Evolutionary conservation across 2,113 vertebrate species (phyloP), one percentile per base, ranked within the genome.

Genomic region (Platichthys flesus): DNA sequence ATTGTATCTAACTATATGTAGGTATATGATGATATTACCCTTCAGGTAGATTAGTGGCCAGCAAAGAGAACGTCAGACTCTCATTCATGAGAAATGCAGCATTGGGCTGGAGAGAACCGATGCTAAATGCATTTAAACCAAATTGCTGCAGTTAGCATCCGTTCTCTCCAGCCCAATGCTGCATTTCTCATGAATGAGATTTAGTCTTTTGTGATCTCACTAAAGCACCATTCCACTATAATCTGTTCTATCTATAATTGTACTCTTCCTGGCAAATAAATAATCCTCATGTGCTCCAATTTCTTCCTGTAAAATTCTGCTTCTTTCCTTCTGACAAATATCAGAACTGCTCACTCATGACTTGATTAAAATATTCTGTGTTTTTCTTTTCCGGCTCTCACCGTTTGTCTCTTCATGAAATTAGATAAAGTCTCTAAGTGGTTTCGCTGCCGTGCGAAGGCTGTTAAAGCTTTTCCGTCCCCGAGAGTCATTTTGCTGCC

Each of bases 21-120:
- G 9, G 2, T 40, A 10, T 10, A 42, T 42, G 40, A 42, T 42
- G 9, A 42, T 42, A 42, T 13, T 0, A 42, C 73, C 12, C 2
- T 60, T 5, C 2, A 40, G 61, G 40, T 12, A 42, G 71, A 67
- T 81, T 31, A 78, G 81, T 35, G 80, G 37, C 31, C 31, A 31
- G 31, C 3, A 18, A 80, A 42, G 16, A 64, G 59, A 81, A 60
- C 65, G 73, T 81, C 60, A 67, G 45, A 67, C 85, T 31, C 31
- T 31, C 31, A 31, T 31, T 31, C 31, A 31, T 31, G 31, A 31
- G 31, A 7, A 31, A 31, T 85, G 83, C 86, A 86, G 81, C 9
- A 54, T 74, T 63, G 37, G 45, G 6, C 31, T 31, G 31, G 31
- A 31, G 31, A 31, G 31, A 31, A 31, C 6, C 0, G 31, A 31